These are phyloP conservation scores for Tamias sibiricus DNA, from an alignment of 2,113 vertebrate species.

Conservation along the genomic window DNA sequence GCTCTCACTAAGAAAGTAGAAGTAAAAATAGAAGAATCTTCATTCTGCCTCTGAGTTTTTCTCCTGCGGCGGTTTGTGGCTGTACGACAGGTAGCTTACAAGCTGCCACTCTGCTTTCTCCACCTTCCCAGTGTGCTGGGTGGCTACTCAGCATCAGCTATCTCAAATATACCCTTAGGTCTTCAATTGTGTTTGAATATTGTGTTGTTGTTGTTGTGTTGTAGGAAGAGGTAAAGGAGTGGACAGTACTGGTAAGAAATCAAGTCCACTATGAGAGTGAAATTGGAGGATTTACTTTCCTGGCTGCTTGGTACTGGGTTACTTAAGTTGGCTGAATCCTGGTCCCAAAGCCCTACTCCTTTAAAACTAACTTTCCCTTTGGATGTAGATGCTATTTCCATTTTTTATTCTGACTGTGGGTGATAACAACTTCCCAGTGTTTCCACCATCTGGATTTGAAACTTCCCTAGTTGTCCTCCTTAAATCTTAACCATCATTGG, in stretches of 20 bases:
- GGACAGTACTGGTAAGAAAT: neutral
- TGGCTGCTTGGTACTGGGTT: neutral
- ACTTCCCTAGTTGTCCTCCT: fast-evolving
- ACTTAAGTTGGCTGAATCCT: neutral
- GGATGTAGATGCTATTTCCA: fast-evolving
- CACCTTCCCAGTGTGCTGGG: neutral
- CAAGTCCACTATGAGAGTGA: neutral
- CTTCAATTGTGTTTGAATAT: neutral
- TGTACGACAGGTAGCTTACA: too few relatives aligned
- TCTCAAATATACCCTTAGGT: fast-evolving
- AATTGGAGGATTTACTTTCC: neutral
- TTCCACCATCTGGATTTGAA: neutral
- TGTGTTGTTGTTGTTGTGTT: neutral
- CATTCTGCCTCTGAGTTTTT: too few relatives aligned
- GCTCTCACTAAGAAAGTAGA: too few relatives aligned
- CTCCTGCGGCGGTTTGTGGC: too few relatives aligned
- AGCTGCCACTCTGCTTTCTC: fast-evolving
- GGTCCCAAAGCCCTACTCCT: neutral
- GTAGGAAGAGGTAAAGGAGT: too few relatives aligned
- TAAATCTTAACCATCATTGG: neutral
- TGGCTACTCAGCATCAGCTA: fast-evolving
- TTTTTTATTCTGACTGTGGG: neutral
- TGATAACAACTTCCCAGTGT: neutral
- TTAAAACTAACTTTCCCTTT: neutral
- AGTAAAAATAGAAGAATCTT: too few relatives aligned